These are phyloP conservation scores for Urocolius indicus DNA, from an alignment of 2,113 vertebrate species.

Conservation along the genomic window DNA sequence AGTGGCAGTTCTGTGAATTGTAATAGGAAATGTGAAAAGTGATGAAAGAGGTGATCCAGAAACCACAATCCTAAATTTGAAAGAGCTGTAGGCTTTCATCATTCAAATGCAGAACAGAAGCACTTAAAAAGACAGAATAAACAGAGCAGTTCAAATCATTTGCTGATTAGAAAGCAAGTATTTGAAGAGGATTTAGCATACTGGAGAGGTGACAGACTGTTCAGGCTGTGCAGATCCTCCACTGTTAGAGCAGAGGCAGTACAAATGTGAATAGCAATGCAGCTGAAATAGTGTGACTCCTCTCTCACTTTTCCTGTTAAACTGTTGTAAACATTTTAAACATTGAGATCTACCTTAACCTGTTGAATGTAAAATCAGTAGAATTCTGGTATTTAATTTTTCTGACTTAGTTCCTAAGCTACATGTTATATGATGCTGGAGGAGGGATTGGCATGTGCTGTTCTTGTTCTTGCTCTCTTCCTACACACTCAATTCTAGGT, in stretches of 20 bases:
- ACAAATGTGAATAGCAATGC: background rate
- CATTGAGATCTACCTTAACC: background rate
- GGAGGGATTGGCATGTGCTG: fast-evolving
- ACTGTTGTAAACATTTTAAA: background rate
- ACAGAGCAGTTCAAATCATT: background rate
- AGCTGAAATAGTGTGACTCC: background rate
- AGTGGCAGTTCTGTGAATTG: background rate
- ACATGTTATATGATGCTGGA: background rate
- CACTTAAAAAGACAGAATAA: constrained; percentile 14
- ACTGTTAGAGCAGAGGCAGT: background rate
- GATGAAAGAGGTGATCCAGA: background rate
- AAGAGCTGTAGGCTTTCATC: background rate
- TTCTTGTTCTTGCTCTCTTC: background rate
- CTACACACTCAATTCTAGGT: fast-evolving
- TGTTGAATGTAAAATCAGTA: background rate
- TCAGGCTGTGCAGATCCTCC: background rate
- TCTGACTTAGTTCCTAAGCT: background rate
- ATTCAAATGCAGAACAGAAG: background rate
- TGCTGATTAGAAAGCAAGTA: constrained; percentile 13
- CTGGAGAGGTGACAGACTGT: constrained; percentile 3
- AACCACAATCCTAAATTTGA: background rate
- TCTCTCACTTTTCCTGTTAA: background rate
- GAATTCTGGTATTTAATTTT: background rate
- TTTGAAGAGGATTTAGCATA: background rate
- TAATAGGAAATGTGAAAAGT: background rate